Evolutionary conservation across 2,113 vertebrate species (phyloP), one percentile per base, ranked within the genome.

Genomic region (Notiomystis cincta): DNA sequence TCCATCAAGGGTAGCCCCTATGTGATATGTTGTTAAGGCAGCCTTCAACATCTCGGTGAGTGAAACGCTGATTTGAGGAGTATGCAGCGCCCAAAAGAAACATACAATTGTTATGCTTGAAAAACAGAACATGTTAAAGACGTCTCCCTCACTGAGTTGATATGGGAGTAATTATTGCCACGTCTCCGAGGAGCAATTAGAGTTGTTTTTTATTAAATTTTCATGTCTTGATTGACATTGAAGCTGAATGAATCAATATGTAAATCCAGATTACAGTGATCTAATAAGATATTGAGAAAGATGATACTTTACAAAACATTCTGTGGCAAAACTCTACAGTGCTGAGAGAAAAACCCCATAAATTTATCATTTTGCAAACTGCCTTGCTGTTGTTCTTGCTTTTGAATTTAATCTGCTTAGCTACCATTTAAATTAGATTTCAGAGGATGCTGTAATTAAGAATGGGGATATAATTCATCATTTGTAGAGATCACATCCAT

Each of bases 161-260:
- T 47, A n/a, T 0, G 12, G 47, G 38, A 90, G 13, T 42, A 87
- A 95, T 95, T 89, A 95, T 50, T 89, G 61, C 66, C 40, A 53
- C 77, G 57, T 69, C 84, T 96, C 87, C 5, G 25, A 87, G 90
- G 94, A 95, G 85, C 88, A 96, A 96, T 88, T 94, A 94, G 61
- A 90, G 79, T 50, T 93, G 79, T 9, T 90, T 92, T 94, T 96
- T 86, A 94, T 95, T 94, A 84, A 33, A 64, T 94, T 79, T 86
- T 86, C 65, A 61, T 10, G 6, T 87, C 91, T 79, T 77, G 87
- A 94, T 82, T 94, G 91, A 93, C 81, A 84, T 25, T 91, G 90
- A 92, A 95, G 67, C 6, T 3, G 66, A 94, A 90, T 79, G 65
- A 94, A 87, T 94, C 89, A 91, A 87, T 90, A 89, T 51, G 51